A percentile compares a stretch with the other conserved stretches of the same genome.
Conservation (phyloP, 2,888 invertebrate species). For the Oeneis ivallda region DNA sequence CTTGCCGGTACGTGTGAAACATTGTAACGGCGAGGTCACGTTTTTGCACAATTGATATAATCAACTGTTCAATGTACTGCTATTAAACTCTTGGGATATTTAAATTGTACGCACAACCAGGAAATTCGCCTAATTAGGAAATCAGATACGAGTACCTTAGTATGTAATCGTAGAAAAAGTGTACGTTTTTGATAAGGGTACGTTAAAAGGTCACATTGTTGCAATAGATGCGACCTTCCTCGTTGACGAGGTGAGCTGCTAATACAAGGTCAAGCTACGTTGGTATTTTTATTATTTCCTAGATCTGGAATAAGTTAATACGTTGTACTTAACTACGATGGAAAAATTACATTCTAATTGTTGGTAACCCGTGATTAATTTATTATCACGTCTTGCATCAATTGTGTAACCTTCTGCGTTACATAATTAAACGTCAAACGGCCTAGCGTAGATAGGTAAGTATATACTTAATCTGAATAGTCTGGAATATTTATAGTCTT, state of each 20-base stretch:
- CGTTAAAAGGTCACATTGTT: slow-evolving; percentile 54
- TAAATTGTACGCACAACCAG: slow-evolving; percentile 5
- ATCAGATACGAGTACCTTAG: slow-evolving; percentile 27
- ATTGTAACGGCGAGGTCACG: slow-evolving; percentile 35
- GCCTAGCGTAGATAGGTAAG: neutral
- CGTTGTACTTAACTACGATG: neutral
- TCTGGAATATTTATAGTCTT: slow-evolving; percentile 6
- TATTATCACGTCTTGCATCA: slow-evolving; percentile 20
- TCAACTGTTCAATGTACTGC: slow-evolving; percentile 27
- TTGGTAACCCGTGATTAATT: slow-evolving; percentile 53
- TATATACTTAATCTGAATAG: neutral
- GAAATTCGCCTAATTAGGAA: slow-evolving; percentile 18
- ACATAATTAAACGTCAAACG: slow-evolving; percentile 4
- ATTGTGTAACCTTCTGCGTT: slow-evolving; percentile 16
- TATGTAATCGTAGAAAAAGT: slow-evolving; percentile 39
- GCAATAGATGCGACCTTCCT: slow-evolving; percentile 75
- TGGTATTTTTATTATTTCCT: slow-evolving; percentile 50
- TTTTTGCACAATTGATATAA: slow-evolving; percentile 26
- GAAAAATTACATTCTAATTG: slow-evolving; percentile 13
- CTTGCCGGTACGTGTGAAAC: slow-evolving; percentile 48
- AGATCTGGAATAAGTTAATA: slow-evolving; percentile 20
- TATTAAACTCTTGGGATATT: slow-evolving; percentile 21
- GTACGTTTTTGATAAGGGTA: slow-evolving; percentile 47
- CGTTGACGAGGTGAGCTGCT: slow-evolving; percentile 69
- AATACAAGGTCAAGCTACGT: slow-evolving; percentile 67